phyloP scores from a whole-genome alignment of 2,797 vertebrate genomes.

The Pantherophis vulpinus region DNA sequence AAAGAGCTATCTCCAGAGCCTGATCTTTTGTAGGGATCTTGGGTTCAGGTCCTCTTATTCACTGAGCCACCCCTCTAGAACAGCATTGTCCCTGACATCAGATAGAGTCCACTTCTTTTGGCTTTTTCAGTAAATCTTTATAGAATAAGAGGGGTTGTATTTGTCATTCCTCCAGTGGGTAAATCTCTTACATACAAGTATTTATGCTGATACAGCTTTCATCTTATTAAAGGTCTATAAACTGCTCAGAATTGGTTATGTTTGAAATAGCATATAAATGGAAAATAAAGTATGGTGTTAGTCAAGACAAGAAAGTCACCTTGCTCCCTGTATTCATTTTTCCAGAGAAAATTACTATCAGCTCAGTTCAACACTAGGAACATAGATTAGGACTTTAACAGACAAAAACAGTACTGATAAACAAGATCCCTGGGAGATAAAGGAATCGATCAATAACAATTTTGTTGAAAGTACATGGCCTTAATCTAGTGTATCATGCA shows the following conservation, averaged over 20 bases:
- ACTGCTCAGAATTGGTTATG: background rate
- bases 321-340: background rate
- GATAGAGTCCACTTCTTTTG: background rate
- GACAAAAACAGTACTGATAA: background rate
- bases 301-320: background rate
- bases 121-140: background rate
- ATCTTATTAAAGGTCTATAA: background rate
- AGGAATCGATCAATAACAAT: background rate
- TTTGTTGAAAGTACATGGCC: background rate
- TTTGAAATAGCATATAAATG: background rate
- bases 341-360: background rate
- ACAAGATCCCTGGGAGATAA: background rate
- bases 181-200: background rate
- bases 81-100: background rate
- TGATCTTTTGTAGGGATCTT: background rate
- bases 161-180: background rate
- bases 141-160: background rate
- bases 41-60: background rate
- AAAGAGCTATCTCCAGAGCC: background rate
- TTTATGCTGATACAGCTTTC: background rate
- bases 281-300: background rate
- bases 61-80: background rate
- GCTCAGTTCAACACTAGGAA: background rate
- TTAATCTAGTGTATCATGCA: background rate
- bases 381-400: background rate